Conservation (phyloP, 2,113 vertebrate genomes). For the Pollimyrus isidori region DNA sequence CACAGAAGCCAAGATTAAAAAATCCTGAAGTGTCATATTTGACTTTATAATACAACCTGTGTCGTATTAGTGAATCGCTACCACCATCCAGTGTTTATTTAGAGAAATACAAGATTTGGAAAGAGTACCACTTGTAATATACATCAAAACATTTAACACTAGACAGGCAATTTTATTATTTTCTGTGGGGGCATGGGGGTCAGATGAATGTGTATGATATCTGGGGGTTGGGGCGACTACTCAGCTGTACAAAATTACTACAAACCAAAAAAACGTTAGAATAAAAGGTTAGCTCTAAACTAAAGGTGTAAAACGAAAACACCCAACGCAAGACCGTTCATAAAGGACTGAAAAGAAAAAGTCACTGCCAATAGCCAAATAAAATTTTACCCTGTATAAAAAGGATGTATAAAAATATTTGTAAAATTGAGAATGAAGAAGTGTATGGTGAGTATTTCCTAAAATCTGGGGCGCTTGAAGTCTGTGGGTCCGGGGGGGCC, state of each 20-base stretch:
- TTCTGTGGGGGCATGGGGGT: neutral
- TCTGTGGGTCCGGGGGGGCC: constrained; percentile 51
- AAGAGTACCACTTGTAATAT: neutral
- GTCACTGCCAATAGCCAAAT: neutral
- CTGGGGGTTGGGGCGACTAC: neutral
- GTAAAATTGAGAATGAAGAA: constrained; percentile 35
- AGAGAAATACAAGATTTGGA: neutral
- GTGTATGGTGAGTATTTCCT: constrained; percentile 24
- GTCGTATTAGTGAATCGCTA: neutral
- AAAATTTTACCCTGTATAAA: constrained; percentile 6
- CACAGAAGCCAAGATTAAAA: neutral
- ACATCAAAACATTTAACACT: neutral
- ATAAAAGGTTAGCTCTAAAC: neutral
- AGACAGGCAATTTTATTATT: constrained; percentile 4
- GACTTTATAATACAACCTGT: neutral
- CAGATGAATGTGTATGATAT: neutral
- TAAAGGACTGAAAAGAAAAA: neutral
- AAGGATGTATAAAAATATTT: constrained; percentile 16
- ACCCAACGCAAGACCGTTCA: neutral
- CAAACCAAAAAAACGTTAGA: neutral
- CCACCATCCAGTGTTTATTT: constrained; percentile 2
- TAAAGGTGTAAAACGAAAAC: neutral
- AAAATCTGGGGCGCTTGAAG: constrained; percentile 66
- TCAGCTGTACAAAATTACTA: constrained; percentile 1
- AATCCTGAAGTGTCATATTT: neutral